These are phyloP conservation scores for Cryptotermes secundus DNA, from an alignment of 1,140 invertebrate species.

Conservation along the genomic window DNA sequence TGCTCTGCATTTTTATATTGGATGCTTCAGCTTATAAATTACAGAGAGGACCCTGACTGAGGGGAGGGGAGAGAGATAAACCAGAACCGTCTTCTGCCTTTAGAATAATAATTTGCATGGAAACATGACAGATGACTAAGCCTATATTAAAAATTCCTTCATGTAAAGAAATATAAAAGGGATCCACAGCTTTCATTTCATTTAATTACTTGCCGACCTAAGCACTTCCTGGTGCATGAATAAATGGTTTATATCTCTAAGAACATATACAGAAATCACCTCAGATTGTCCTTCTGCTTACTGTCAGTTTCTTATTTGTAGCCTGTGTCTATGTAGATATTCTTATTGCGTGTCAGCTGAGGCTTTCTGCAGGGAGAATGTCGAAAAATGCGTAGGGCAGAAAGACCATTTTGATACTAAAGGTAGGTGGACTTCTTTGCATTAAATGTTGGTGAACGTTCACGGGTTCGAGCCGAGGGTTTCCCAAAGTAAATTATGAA, in stretches of 20 bases:
- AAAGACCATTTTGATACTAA: no score
- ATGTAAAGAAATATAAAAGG: neutral
- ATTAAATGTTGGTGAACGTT: no score
- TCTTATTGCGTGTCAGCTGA: no score
- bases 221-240: neutral
- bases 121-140: conserved; percentile 1
- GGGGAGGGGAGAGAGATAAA: neutral
- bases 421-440: no score
- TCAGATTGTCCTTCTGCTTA: neutral
- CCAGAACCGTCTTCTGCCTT: neutral
- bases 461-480: no score
- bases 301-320: no score
- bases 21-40: neutral
- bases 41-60: neutral
- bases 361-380: no score
- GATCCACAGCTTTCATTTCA: neutral
- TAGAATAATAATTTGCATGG: conserved; percentile 16
- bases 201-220: neutral
- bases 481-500: no score
- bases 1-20: neutral
- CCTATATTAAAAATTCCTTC: conserved; percentile 15
- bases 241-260: neutral
- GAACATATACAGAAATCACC: neutral
- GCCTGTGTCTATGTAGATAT: no score
- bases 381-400: no score